Base-by-base conservation (phyloP, 2,113 vertebrate species). In the Rhineura floridana region DNA sequence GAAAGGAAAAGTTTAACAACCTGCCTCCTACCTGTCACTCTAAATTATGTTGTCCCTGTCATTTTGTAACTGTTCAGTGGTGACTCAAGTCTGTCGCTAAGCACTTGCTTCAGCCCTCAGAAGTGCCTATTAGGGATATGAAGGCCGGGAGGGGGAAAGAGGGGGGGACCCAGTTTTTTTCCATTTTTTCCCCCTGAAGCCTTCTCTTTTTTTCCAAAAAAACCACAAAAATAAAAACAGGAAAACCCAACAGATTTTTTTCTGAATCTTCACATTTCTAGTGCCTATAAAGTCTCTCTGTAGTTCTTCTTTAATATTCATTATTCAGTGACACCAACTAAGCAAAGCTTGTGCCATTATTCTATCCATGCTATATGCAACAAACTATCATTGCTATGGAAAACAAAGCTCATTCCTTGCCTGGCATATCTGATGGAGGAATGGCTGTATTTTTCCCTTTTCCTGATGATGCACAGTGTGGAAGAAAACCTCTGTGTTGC, bases 341-440 rank as follows among this genome's bases (percentile, higher is more conserved):
- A 88, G 78, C 78, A 6, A 15, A 73, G 83, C 52, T 48, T 81
- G 48, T 52, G 89, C 82, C 33, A 87, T 73, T 1, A 77, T 78
- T 55, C 39, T 42, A 36, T 23, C 87, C 8, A 30, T n/a, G 76
- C 67, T 48, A 88, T 63, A 36, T 36, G 30, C 4, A 52, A 42
- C 81, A 48, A 25, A 76, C 73, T 67, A 44, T 42, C n/a, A 83
- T 4, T 30, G 44, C 13, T 67, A 55, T 0, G 87, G 25, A 30
- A 93, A 25, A 87, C 88, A 75, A 90, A 83, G 77, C 50, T 84
- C 1, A 36, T 0, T 36, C 80, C 89, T 79, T 85, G 33, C 59
- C 15, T 48, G 42, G 23, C 44, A 77, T 8, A 25, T 6, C 9
- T 78, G 83, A 42, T 72, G 65, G 0, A 86, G 82, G 15, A 92